phyloP scores from a whole-genome alignment of 2,113 vertebrate genomes.

The Ochotona princeps region DNA sequence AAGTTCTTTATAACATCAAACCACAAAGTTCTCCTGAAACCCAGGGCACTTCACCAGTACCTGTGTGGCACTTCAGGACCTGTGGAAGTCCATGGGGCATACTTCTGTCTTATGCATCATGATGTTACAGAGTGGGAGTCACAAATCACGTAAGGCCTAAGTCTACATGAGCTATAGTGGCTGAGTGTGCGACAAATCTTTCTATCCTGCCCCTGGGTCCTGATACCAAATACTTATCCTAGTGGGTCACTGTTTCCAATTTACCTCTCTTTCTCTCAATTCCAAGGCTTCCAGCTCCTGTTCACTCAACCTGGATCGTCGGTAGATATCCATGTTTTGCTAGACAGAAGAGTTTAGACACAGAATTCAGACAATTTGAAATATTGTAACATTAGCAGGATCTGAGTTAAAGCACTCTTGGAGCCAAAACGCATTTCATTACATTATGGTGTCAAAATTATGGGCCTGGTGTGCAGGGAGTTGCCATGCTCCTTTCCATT shows the following conservation, averaged over 20 bases:
- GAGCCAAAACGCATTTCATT: background rate
- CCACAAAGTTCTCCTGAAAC: background rate
- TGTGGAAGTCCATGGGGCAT: background rate
- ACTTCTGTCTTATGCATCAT: background rate
- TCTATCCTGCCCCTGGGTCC: background rate
- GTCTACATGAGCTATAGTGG: background rate
- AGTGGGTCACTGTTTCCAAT: background rate
- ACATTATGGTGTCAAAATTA: background rate
- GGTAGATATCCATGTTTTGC: conserved; percentile 98
- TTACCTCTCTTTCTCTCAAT: conserved; percentile 96
- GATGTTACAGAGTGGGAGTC: background rate
- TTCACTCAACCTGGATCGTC: conserved; percentile 92
- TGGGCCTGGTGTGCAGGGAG: background rate
- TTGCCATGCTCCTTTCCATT: background rate
- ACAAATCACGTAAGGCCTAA: background rate
- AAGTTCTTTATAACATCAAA: background rate
- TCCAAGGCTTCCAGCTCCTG: conserved; percentile 97
- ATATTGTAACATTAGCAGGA: background rate
- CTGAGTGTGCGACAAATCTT: background rate
- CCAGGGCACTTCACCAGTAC: background rate
- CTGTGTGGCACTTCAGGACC: background rate
- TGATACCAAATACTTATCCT: background rate
- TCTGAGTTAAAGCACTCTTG: background rate
- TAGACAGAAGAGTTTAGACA: conserved; percentile 76
- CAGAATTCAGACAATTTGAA: conserved; percentile 1